Conservation (phyloP, 2,113 vertebrate genomes). For the Lepus europaeus region DNA sequence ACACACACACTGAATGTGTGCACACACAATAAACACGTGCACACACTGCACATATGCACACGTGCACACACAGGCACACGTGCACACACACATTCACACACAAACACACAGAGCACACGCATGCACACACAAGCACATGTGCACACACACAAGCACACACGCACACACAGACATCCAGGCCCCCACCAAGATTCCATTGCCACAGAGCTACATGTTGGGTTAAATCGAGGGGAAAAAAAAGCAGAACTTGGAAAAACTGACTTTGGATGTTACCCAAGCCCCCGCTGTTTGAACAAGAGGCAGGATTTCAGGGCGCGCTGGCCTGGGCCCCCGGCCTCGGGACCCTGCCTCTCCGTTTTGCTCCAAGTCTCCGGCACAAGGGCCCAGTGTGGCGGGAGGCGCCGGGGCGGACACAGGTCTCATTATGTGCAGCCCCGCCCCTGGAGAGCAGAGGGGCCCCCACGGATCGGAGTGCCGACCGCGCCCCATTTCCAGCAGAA, state of each 20-base stretch:
- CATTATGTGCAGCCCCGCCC: neutral
- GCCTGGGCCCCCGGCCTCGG: accelerated
- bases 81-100: too few species aligned
- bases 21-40: too few species aligned
- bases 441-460: too few species aligned
- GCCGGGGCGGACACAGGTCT: neutral
- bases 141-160: accelerated
- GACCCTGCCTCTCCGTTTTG: neutral
- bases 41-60: too few species aligned
- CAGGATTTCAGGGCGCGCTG: constrained; percentile 19
- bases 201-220: neutral
- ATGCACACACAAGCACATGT: accelerated
- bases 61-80: neutral
- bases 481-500: too few species aligned
- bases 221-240: neutral
- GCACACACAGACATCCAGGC: neutral
- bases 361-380: neutral
- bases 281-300: constrained; percentile 2
- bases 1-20: too few species aligned
- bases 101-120: neutral
- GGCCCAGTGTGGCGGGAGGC: neutral
- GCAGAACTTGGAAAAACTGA: constrained; percentile 19
- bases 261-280: constrained; percentile 23
- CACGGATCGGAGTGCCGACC: too few species aligned
- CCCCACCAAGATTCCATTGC: neutral